Evolutionary conservation across 2,113 vertebrate species (phyloP).

Genomic region (Lasiurus cinereus): DNA sequence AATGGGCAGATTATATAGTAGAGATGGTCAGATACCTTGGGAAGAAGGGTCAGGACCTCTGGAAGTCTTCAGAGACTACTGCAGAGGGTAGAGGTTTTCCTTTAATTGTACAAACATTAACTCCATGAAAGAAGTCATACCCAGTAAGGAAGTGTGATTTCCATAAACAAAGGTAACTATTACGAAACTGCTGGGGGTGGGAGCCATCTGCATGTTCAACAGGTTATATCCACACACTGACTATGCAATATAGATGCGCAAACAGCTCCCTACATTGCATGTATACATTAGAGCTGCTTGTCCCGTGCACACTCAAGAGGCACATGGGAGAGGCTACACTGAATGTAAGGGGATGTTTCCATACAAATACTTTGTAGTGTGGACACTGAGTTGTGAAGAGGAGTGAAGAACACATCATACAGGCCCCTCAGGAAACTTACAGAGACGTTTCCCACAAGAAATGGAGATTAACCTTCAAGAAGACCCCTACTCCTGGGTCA

Average conservation of each 20-base stretch:
- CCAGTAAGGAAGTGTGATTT: not conserved
- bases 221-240: not conserved
- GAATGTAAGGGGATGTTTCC: not conserved
- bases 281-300: not conserved
- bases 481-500: not conserved
- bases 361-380: not conserved
- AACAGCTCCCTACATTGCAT: not conserved
- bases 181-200: not conserved
- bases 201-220: not conserved
- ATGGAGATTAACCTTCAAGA: not conserved
- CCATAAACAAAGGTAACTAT: not conserved
- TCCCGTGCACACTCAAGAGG: not conserved
- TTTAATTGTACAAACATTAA: conserved; percentile 3
- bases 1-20: not conserved
- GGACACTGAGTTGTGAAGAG: not conserved
- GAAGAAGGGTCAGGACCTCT: not conserved
- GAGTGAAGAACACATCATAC: not conserved
- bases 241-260: not conserved
- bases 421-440: not conserved
- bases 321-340: not conserved
- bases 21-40: not conserved
- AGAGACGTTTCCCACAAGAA: not conserved
- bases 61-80: not conserved
- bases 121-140: not conserved
- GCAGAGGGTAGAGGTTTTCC: not conserved